Base-by-base conservation (phyloP, 2,888 invertebrate species). In the Pharmacophagus antenor region DNA sequence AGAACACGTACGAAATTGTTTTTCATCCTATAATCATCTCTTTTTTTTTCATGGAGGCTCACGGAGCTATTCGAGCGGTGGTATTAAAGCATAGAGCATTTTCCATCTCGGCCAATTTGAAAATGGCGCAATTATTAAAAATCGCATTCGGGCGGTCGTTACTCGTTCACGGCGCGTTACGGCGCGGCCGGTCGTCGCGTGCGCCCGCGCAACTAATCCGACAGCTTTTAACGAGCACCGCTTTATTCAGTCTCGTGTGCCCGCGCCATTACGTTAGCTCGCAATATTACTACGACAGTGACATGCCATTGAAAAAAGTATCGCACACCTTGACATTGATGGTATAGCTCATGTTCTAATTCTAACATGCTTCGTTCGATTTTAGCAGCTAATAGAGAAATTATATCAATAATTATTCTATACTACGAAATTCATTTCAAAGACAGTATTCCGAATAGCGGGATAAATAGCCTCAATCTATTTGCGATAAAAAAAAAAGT, bases 111-210 rank as follows among this genome's bases (percentile, higher is more conserved):
- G 56, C 60, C 56, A 63, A 63, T 63, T 61, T 58, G 63, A 66
- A 63, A 64, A 61, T 57, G 60, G 67, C 65, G 63, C 65, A 70
- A 67, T 68, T 58, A 68, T 68, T 68, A 67, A 27, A 27, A 70
- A 71, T 71, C 68, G 69, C 72, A 69, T 66, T 64, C 67, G 66
- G 61, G 61, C 66, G 67, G 66, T 70, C 70, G 70, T 76, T 74
- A 74, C 57, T 65, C 66, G 75, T 80, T 84, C 80, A 83, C 76
- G 82, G 77, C 72, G 68, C 62, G 73, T 84, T 80, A 78, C 63
- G 48, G 63, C 66, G 79, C 79, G 80, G 81, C 83, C 83, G n/a
- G n/a, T n/a, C n/a, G n/a, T 84, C 85, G 80, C 70, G 66, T 64
- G 80, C 70, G 66, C 63, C 64, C 70, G 75, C 80, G 80, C 71